phyloP scores from a whole-genome alignment of 1,140 invertebrate species.

The Sesamia nonagrioides region DNA sequence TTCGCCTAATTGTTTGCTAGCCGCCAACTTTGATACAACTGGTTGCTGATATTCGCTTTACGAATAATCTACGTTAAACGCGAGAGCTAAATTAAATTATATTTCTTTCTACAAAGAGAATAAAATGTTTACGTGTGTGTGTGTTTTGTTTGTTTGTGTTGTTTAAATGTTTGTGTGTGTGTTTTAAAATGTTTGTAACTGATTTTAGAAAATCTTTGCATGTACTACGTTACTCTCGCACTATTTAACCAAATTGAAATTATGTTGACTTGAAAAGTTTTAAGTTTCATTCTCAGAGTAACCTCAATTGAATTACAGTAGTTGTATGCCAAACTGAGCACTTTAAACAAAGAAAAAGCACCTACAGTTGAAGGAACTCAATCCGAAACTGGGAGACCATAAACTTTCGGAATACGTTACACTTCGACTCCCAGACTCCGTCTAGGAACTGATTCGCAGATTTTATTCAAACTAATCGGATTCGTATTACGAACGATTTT shows the following conservation, averaged over 20 bases:
- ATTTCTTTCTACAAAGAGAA: constrained; percentile 46
- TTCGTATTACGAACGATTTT: constrained; percentile 62
- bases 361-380: constrained; percentile 9
- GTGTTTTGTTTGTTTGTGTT: too few relatives aligned
- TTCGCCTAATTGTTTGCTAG: constrained; percentile 66
- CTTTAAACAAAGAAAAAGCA: not conserved
- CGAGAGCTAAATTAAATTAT: constrained; percentile 35
- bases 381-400: constrained; percentile 19
- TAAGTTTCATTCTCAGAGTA: not conserved
- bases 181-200: constrained; percentile 48
- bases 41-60: constrained; percentile 52
- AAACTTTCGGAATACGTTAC: constrained; percentile 62
- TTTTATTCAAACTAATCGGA: constrained; percentile 64
- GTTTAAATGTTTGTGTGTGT: too few relatives aligned
- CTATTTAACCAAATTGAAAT: not conserved
- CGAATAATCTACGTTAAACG: constrained; percentile 43
- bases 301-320: not conserved
- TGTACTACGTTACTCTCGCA: not conserved
- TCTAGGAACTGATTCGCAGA: constrained; percentile 59
- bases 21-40: constrained; percentile 59
- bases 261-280: not conserved
- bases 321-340: not conserved
- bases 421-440: constrained; percentile 49
- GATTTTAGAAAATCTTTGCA: not conserved
- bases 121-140: too few relatives aligned